Base-by-base conservation (phyloP, 2,888 invertebrate species). In the Coecobrya sp. region DNA sequence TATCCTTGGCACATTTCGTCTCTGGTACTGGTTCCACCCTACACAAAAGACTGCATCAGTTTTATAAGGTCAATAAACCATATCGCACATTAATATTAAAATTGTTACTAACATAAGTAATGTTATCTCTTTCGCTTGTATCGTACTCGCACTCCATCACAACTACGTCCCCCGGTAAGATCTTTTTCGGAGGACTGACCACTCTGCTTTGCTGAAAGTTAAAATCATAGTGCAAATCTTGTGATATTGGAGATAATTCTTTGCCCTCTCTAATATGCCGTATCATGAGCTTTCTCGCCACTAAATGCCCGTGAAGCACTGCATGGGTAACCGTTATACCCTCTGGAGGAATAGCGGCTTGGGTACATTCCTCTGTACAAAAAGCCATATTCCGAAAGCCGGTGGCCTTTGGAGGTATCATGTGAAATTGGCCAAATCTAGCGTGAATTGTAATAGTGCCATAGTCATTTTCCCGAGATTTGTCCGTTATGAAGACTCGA, bases 1-100 rank as follows among this genome's bases (percentile, higher is more conserved):
- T 98, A 98, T 0, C 98, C 97, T 4, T 98, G 96, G 95, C 98
- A 98, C 98, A 98, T 98, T 96, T 98, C 98, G 96, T 98, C 98
- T 89, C 97, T 97, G 0, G 98, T 98, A 0, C 98, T 97, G 95
- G 98, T 97, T 16, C 98, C 98, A 1, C 98, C 98, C 95, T 95
- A 88, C 4, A 59, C 62, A 59, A 45, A 68, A 3, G 4, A 19
- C 10, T 4, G n/a, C 82, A 65, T 52, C 88, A 65, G 25, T 30
- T 68, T n/a, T 70, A 4, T 25, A 70, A 0, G 8, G 70, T 52
- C 4, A n/a, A 27, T 25, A n/a, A 19, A n/a, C n/a, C n/a, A n/a
- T n/a, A n/a, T n/a, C n/a, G n/a, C n/a, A n/a, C n/a, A n/a, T n/a
- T n/a, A n/a, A n/a, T n/a, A n/a, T n/a, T n/a, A n/a, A n/a, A n/a